These are phyloP conservation scores for Plotosus lineatus DNA, from an alignment of 2,113 vertebrate genomes.

Conservation along the genomic window DNA sequence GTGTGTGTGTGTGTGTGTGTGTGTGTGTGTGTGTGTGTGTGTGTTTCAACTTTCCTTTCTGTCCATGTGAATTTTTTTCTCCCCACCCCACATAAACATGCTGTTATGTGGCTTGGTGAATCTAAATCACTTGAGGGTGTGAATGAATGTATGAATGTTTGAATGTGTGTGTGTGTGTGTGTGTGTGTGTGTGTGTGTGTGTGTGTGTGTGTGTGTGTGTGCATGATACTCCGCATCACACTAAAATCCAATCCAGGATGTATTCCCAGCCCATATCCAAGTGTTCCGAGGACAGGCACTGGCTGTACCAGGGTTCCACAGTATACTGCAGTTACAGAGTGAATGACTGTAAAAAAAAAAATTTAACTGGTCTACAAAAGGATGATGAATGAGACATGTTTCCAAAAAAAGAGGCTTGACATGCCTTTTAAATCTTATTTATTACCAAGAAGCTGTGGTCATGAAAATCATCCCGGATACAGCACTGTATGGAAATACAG, in stretches of 20 bases:
- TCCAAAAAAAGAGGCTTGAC: background rate
- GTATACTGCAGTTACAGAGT: background rate
- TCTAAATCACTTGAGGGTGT: background rate
- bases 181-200: background rate
- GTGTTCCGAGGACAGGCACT: background rate
- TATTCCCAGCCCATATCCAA: background rate
- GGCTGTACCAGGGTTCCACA: background rate
- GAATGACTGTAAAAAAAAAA: slow-evolving; percentile 11
- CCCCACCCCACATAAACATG: background rate
- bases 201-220: background rate
- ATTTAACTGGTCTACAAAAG: background rate
- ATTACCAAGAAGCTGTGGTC: background rate
- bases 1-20: too few species aligned
- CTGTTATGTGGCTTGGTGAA: background rate
- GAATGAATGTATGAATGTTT: too few species aligned
- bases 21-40: too few species aligned
- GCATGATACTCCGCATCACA: background rate
- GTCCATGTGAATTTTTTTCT: background rate
- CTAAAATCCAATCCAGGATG: background rate
- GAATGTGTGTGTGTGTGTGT: background rate
- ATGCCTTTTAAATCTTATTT: background rate
- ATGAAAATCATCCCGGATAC: background rate
- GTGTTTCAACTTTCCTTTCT: background rate
- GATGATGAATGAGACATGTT: background rate
- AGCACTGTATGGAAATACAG: background rate